Percentiles rank a stretch among this genome's conserved stretches.
Conservation (phyloP, 2,888 invertebrate species). For the Chymomyza procnemis region DNA sequence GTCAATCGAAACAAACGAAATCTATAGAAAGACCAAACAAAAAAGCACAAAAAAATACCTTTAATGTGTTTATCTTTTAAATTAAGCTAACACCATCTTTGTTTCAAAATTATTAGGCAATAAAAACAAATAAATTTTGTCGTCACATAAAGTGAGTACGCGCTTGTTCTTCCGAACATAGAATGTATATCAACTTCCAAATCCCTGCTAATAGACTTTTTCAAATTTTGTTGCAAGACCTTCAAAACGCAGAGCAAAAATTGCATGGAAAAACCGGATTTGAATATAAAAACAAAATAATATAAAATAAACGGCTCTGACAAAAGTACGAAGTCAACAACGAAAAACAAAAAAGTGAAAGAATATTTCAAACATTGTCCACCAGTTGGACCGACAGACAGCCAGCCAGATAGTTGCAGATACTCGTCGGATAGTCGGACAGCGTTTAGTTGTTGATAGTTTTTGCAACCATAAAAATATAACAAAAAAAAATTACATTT, state of each 20-base stretch:
- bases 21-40: too few relatives aligned
- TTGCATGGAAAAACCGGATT: conserved; percentile 51
- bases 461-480: not conserved
- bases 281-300: conserved; percentile 27
- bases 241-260: conserved; percentile 42
- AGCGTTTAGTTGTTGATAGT: not conserved
- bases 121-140: too few relatives aligned
- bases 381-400: too few relatives aligned
- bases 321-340: conserved; percentile 50
- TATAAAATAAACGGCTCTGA: conserved; percentile 34
- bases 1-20: too few relatives aligned
- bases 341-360: conserved; percentile 2
- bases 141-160: too few relatives aligned
- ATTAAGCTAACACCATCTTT: too few relatives aligned
- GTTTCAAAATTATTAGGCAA: too few relatives aligned
- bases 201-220: conserved; percentile 64
- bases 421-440: not conserved
- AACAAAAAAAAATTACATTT: conserved; percentile 15
- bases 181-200: too few relatives aligned
- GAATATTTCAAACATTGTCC: not conserved
- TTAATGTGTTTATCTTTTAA: too few relatives aligned
- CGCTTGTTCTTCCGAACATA: too few relatives aligned
- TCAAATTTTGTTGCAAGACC: conserved; percentile 56
- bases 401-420: too few relatives aligned
- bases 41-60: too few relatives aligned